Conservation (phyloP, 1,140 invertebrate genomes). For the Patella vulgata region DNA sequence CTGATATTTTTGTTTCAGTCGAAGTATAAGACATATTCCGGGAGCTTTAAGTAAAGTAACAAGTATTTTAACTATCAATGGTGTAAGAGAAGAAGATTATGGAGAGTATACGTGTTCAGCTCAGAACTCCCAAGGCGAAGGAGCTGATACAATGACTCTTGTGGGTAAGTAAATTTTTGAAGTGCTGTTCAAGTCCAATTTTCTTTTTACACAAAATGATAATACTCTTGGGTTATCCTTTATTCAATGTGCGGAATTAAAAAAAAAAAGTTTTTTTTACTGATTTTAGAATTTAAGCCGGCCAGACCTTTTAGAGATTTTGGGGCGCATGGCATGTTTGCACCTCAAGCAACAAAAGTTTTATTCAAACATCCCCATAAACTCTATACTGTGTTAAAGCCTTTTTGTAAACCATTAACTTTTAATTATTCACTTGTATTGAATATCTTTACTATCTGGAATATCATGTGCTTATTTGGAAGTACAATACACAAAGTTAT, state of each 20-base stretch:
- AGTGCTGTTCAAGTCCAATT: neutral
- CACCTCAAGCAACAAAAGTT: too few species aligned
- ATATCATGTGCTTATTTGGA: too few species aligned
- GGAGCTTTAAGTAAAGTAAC: constrained; percentile 46
- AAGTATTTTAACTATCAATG: constrained; percentile 44
- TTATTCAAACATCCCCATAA: neutral
- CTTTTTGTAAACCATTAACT: too few species aligned
- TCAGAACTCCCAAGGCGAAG: constrained; percentile 35
- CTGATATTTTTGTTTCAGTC: too few species aligned
- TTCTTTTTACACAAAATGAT: neutral
- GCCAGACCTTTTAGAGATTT: neutral
- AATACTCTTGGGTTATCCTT: too few species aligned
- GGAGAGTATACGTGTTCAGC: constrained; percentile 39
- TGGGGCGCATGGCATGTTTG: neutral
- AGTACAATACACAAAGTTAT: too few species aligned
- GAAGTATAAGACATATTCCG: constrained; percentile 30
- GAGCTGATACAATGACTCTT: constrained; percentile 29
- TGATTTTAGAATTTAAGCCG: neutral
- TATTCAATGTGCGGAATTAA: neutral
- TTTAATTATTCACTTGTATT: too few species aligned
- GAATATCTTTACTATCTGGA: too few species aligned
- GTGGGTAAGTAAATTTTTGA: constrained; percentile 26
- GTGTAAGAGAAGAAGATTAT: constrained; percentile 33
- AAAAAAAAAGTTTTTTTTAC: neutral
- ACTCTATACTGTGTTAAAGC: too few species aligned